These are phyloP conservation scores for Junco hyemalis DNA, from an alignment of 2,113 vertebrate species.

Conservation along the genomic window DNA sequence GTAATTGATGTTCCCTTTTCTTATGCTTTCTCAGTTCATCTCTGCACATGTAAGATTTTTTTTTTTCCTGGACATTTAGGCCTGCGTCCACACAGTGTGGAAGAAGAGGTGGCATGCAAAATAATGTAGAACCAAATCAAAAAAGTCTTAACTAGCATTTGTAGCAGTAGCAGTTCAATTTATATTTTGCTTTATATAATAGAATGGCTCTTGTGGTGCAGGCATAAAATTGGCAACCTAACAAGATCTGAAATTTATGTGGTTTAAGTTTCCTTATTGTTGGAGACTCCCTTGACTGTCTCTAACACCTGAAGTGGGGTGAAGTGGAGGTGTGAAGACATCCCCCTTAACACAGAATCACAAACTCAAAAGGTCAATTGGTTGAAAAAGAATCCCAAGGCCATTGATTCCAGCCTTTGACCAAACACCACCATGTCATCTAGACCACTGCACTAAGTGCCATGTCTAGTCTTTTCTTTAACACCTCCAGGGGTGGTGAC, in stretches of 20 bases:
- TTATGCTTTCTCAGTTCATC: background rate
- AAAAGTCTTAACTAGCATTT: background rate
- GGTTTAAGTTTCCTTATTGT: background rate
- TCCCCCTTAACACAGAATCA: background rate
- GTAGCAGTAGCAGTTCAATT: rapidly evolving
- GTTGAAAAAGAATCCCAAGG: background rate
- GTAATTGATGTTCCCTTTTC: background rate
- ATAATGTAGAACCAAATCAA: background rate
- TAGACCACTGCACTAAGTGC: background rate
- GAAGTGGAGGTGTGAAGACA: background rate
- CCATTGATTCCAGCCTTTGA: background rate
- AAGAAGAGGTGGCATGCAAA: background rate
- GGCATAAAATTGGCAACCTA: background rate
- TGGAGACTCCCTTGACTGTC: rapidly evolving
- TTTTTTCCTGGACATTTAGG: background rate
- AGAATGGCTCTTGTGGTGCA: background rate
- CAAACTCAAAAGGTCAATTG: background rate
- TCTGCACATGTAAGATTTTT: background rate
- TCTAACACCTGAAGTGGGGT: background rate
- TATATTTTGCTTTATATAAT: background rate
- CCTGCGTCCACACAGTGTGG: rapidly evolving
- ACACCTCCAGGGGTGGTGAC: background rate
- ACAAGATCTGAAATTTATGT: background rate
- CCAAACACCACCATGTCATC: background rate
- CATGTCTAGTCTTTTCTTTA: background rate